Evolutionary conservation across 2,888 invertebrate genomes (phyloP).

Genomic region (Agrochola lychnidis): DNA sequence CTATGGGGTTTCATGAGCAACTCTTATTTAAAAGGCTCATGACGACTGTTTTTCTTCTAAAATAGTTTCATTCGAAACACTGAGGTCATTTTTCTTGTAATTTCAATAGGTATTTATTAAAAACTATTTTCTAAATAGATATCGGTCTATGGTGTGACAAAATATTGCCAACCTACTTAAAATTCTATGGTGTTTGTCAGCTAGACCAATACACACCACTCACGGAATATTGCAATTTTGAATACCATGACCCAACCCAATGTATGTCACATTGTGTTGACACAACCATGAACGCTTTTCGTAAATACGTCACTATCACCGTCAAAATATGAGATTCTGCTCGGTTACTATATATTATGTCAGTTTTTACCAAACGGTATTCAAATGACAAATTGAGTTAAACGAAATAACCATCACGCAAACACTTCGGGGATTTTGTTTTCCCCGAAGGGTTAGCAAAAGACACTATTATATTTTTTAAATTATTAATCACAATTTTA

Average conservation of each 20-base stretch:
- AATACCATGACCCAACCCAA: conserved; percentile 26
- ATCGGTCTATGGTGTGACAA: conserved; percentile 6
- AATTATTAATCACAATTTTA: too few species aligned
- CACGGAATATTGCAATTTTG: conserved; percentile 34
- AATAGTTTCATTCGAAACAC: too few species aligned
- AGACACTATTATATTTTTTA: too few species aligned
- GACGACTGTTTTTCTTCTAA: too few species aligned
- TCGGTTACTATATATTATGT: not conserved
- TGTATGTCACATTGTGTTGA: conserved; percentile 8
- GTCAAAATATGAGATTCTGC: not conserved
- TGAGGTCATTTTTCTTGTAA: too few species aligned
- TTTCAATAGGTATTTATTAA: too few species aligned
- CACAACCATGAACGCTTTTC: conserved; percentile 5
- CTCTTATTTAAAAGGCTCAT: too few species aligned
- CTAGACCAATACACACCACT: not conserved
- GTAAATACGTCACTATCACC: not conserved
- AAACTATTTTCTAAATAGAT: not conserved
- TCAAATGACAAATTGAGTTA: too few species aligned
- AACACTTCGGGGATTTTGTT: too few species aligned
- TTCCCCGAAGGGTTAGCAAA: too few species aligned
- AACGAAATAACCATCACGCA: too few species aligned
- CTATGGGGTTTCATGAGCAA: too few species aligned
- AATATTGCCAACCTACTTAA: conserved; percentile 13
- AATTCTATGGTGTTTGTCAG: conserved; percentile 39
- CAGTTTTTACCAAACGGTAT: not conserved